These are phyloP conservation scores for Trypoxylus dichotomus DNA, from an alignment of 1,140 invertebrate genomes.

Conservation along the genomic window DNA sequence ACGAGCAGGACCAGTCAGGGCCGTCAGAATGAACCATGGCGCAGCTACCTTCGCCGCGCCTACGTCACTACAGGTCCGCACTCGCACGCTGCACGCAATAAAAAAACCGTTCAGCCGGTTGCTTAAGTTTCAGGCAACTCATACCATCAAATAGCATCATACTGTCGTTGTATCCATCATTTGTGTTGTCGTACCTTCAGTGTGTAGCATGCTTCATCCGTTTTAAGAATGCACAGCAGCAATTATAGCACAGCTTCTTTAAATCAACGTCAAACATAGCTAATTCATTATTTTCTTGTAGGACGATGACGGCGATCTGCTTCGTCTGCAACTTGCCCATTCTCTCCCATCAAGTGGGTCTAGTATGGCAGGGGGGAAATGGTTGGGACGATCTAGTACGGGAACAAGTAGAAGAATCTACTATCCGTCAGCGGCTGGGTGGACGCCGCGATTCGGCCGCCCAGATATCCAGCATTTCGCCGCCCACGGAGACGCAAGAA, in stretches of 20 bases:
- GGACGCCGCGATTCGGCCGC: constrained; percentile 84
- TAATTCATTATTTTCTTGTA: constrained; percentile 53
- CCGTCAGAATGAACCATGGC: constrained; percentile 62
- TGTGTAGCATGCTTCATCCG: constrained; percentile 6
- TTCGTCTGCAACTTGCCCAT: constrained; percentile 95
- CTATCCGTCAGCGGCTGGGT: constrained; percentile 75
- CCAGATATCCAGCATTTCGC: constrained; percentile 82
- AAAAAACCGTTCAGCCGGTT: neutral
- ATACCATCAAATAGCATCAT: neutral
- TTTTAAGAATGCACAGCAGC: constrained; percentile 27
- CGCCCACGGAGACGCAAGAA: constrained; percentile 70
- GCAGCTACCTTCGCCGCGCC: constrained; percentile 66
- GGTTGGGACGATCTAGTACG: constrained; percentile 88
- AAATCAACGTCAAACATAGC: neutral
- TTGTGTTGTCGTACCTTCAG: neutral
- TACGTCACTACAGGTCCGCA: constrained; percentile 66
- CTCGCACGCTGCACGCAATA: constrained; percentile 35
- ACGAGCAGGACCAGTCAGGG: constrained; percentile 27
- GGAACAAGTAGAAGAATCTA: constrained; percentile 78
- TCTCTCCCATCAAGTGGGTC: constrained; percentile 87
- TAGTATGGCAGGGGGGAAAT: constrained; percentile 90
- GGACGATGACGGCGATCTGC: constrained; percentile 91
- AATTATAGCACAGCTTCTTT: constrained; percentile 19
- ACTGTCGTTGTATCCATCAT: neutral
- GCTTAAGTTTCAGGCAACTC: constrained; percentile 11